Evolutionary conservation across 2,888 invertebrate species (phyloP), one percentile per base, ranked within the genome.

Genomic region (Cataglyphis cursor): DNA sequence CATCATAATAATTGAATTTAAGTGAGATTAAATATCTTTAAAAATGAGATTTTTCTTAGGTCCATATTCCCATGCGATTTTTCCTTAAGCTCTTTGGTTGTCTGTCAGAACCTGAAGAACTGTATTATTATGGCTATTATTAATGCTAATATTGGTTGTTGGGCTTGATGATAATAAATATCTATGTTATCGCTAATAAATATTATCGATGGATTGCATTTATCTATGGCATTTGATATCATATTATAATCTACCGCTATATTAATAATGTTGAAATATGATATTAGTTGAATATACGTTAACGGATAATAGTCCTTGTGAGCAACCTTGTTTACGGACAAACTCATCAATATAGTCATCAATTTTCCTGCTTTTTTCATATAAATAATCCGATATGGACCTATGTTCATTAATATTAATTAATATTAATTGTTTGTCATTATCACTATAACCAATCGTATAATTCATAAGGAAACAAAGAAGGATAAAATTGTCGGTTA

Each of bases 121-220:
- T 44, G 12, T 12, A 44, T 44, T 44, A 44, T 44, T 44, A 44
- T 44, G 3, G 12, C 4, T 44, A 44, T 10, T 38, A 38, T 0
- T 44, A 44, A 44, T 44, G 15, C 12, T 44, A 4, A 12, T 44
- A 44, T 4, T 44, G 12, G 12, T 44, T 18, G 35, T 62, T n/a
- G 18, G 4, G 38, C 51, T 51, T 51, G 51, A 51, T 28, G 54
- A 68, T 76, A 76, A 76, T 76, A 76, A 76, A 76, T 76, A 28
- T 76, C 68, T 57, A 76, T 44, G 65, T 44, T 76, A 48, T 28
- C 24, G 54, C 41, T 68, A 68, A 76, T 76, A 76, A 76, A 76
- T 76, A 76, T 68, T 38, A n/a, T 28, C 76, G 68, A 68, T 41
- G 41, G 57, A 41, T 66, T 66, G 66, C 76, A 76, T 76, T 76